Evolutionary conservation across 2,797 vertebrate species (phyloP).

Genomic region (Glossophaga mutica): DNA sequence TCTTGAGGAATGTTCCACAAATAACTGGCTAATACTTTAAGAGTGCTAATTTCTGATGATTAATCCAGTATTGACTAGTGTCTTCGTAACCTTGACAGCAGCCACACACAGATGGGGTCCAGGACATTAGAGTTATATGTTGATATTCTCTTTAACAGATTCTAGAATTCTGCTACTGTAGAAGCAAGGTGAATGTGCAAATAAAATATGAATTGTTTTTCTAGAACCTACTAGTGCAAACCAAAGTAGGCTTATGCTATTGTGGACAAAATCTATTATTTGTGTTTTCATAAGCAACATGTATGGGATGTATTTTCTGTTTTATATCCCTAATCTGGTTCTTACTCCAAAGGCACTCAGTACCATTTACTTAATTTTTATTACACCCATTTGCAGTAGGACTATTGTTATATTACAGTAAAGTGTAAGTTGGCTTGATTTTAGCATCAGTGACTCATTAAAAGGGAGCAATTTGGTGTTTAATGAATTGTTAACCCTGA

Average conservation of each 20-base stretch:
- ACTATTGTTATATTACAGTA: constrained; percentile 78
- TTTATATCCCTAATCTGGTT: constrained; percentile 53
- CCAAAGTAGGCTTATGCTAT: neutral
- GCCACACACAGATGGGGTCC: neutral
- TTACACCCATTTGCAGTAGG: constrained; percentile 61
- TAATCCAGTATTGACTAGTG: neutral
- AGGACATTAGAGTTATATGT: neutral
- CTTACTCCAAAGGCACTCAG: constrained; percentile 58
- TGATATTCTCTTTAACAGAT: neutral
- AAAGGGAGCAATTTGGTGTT: constrained; percentile 81
- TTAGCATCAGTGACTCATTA: constrained; percentile 80
- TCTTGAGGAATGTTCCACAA: neutral
- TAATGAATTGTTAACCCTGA: constrained; percentile 84
- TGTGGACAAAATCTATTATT: neutral
- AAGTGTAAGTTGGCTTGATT: constrained; percentile 78
- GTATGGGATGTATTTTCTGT: constrained; percentile 22
- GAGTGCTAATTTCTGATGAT: neutral
- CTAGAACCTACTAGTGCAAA: neutral
- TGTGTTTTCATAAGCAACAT: neutral
- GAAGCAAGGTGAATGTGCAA: neutral
- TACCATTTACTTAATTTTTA: constrained; percentile 77
- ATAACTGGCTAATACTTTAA: neutral
- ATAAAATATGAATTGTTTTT: neutral
- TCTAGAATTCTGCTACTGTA: neutral
- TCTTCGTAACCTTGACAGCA: neutral